Evolutionary conservation across 2,797 vertebrate genomes (phyloP), one percentile per base, ranked within the genome.

Genomic region (Eleutherodactylus coqui): DNA sequence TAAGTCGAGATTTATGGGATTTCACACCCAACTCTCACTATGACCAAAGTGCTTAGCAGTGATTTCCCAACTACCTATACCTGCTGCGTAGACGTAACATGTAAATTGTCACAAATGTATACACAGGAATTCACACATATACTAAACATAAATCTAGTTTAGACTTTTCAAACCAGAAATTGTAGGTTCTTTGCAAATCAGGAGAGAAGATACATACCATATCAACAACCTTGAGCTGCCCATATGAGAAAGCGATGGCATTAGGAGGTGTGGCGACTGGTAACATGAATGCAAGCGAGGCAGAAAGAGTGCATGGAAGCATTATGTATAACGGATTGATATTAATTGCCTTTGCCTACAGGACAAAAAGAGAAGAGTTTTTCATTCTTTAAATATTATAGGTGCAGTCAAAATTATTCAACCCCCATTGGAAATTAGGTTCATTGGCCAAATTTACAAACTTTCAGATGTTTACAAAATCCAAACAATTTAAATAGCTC

Each of bases 191-290:
- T 27, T 10, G 47, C 27, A 51, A 21, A n/a, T n/a, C 49, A 24
- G 49, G 27, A 75, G 17, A 38, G n/a, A 32, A 36, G 36, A 36
- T 83, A 41, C 97, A 96, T 90, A 99, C 97, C 98, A 99, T 99
- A 77, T 99, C 97, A 0, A 95, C 24, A 88, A 98, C 96, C 89
- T 27, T 96, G 90, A 99, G 96, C 1, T 95, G 94, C 83, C 97
- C 97, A 0, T 95, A 97, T 2, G 98, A 96, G 94, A 99, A 99
- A 89, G 94, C 97, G 0, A 99, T 96, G 90, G 97, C 97, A 0
- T 99, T 99, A 69, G 97, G 95, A 0, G 98, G 96, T 17, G 97
- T 98, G 75, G 97, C 98, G 83, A 99, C 98, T 0, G 98, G 98
- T 24, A 99, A 94, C 97, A 99, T 98, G 94, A 99, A 99, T 1